phyloP scores from a whole-genome alignment of 1,140 invertebrate species.

The Capitella teleta region DNA sequence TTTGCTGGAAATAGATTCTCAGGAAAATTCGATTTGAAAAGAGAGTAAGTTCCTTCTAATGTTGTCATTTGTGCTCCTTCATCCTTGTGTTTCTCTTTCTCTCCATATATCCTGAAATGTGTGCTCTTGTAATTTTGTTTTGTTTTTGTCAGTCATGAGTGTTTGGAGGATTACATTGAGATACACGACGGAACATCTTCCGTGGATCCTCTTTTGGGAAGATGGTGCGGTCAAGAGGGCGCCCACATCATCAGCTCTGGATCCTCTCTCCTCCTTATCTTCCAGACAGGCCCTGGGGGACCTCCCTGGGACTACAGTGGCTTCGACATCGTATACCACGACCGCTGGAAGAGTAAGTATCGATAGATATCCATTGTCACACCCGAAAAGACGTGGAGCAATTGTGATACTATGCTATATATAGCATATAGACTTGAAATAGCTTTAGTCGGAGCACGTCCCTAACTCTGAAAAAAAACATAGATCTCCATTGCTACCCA shows the following conservation, averaged over 20 bases:
- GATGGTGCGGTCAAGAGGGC: background rate
- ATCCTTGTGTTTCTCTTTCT: too few relatives aligned
- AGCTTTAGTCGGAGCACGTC: too few relatives aligned
- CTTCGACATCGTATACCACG: background rate
- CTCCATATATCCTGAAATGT: too few relatives aligned
- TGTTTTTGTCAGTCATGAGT: conserved; percentile 4
- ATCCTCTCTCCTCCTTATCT: background rate
- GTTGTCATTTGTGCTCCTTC: background rate
- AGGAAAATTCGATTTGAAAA: conserved; percentile 1
- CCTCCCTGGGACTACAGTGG: conserved; percentile 2
- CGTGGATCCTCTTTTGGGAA: background rate
- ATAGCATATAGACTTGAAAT: too few relatives aligned
- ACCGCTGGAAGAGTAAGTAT: conserved; percentile 4
- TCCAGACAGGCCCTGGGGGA: background rate
- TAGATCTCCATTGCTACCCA: too few relatives aligned
- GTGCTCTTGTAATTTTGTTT: too few relatives aligned
- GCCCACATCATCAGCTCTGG: background rate
- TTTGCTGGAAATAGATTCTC: conserved; percentile 1
- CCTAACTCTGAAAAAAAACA: too few relatives aligned
- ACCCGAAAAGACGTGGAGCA: too few relatives aligned
- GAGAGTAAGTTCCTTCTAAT: background rate
- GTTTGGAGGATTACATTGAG: background rate
- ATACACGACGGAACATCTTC: background rate
- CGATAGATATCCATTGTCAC: too few relatives aligned
- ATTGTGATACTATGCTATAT: too few relatives aligned